Conservation (phyloP, 2,797 vertebrate species). For the Sebastes diaconus region DNA sequence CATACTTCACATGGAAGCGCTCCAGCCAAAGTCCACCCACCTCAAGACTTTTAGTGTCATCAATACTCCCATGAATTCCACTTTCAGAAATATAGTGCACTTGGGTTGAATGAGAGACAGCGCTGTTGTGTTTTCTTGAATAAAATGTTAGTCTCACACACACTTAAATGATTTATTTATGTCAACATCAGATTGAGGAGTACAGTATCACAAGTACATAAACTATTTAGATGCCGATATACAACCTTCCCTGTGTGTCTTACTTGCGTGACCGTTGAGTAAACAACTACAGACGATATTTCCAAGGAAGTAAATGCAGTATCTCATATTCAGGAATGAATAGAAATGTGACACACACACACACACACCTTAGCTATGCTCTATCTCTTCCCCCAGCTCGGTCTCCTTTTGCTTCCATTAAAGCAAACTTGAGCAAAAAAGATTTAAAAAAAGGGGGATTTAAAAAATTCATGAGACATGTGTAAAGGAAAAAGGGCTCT, state of each 20-base stretch:
- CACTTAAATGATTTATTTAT: slow-evolving; percentile 69
- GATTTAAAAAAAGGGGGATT: background rate
- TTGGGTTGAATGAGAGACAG: slow-evolving; percentile 19
- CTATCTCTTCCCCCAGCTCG: background rate
- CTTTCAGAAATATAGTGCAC: slow-evolving; percentile 34
- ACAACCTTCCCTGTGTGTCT: slow-evolving; percentile 50
- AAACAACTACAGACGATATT: slow-evolving; percentile 41
- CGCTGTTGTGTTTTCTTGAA: background rate
- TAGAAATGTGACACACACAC: slow-evolving; percentile 8
- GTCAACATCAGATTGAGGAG: slow-evolving; percentile 48
- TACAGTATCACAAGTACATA: slow-evolving; percentile 64
- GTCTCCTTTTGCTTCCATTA: slow-evolving; percentile 55
- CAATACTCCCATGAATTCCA: slow-evolving; percentile 30
- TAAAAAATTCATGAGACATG: slow-evolving; percentile 78
- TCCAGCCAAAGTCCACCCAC: slow-evolving; percentile 37
- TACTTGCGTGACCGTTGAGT: slow-evolving; percentile 44
- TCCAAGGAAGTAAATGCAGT: slow-evolving; percentile 28
- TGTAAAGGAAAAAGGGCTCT: slow-evolving; percentile 60
- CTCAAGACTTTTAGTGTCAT: slow-evolving; percentile 39
- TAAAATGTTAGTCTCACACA: slow-evolving; percentile 38
- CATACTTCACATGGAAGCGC: slow-evolving; percentile 52
- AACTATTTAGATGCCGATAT: slow-evolving; percentile 72
- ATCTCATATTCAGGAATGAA: slow-evolving; percentile 9
- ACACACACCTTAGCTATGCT: background rate
- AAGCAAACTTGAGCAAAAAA: slow-evolving; percentile 60